Evolutionary conservation across 1,140 invertebrate species (phyloP).

Genomic region (Danaus melanippus): DNA sequence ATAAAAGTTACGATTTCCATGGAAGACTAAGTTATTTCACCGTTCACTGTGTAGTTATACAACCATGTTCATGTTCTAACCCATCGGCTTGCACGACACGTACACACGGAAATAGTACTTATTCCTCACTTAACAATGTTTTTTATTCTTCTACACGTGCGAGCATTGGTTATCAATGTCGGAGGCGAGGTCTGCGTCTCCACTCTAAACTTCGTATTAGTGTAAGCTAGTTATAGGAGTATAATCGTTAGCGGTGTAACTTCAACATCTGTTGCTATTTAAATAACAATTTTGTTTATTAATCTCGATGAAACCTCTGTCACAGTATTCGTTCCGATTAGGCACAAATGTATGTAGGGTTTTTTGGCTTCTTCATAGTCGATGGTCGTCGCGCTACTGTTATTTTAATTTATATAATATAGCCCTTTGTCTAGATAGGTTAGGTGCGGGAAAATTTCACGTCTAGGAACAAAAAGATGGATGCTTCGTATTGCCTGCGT

Average conservation of each 20-base stretch:
- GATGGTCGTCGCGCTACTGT: conserved; percentile 48
- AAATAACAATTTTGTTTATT: conserved; percentile 20
- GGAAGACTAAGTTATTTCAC: conserved; percentile 1
- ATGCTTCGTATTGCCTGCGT: too few relatives aligned
- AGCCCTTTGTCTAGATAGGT: conserved; percentile 63
- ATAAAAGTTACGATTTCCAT: conserved; percentile 8
- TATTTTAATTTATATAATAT: conserved; percentile 31
- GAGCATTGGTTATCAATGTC: background rate
- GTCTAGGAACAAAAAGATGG: too few relatives aligned
- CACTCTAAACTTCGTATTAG: conserved; percentile 47
- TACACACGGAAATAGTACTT: conserved; percentile 27
- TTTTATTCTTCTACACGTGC: background rate
- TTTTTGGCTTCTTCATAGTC: conserved; percentile 37
- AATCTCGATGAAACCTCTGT: conserved; percentile 18
- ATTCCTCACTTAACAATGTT: conserved; percentile 16
- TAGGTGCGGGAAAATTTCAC: conserved; percentile 12
- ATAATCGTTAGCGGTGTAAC: conserved; percentile 60
- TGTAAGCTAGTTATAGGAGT: conserved; percentile 54
- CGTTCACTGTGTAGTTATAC: conserved; percentile 1
- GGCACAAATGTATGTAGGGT: conserved; percentile 34
- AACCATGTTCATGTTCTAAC: conserved; percentile 25
- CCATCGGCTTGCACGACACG: conserved; percentile 25
- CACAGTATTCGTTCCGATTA: conserved; percentile 47
- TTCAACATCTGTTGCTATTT: conserved; percentile 56
- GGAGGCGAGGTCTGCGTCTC: background rate